Evolutionary conservation across 2,888 invertebrate genomes (phyloP), one percentile per base, ranked within the genome.

Genomic region (Stenodera caucasica): DNA sequence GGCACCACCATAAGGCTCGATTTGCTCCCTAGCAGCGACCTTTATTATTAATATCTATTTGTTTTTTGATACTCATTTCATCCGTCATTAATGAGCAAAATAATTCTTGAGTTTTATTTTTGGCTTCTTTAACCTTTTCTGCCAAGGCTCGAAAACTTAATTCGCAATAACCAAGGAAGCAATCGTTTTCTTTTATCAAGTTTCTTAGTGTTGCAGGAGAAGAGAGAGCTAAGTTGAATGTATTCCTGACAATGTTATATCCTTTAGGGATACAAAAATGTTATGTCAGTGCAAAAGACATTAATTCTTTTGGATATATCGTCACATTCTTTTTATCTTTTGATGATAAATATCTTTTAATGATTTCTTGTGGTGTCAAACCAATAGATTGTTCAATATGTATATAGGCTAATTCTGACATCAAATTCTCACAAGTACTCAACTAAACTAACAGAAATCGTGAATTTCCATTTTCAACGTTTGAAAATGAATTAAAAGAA

Each of bases 191-290:
- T 1, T 40, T 30, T 30, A 8, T 30, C 30, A 5, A 30, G 2
- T 9, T 30, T 18, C 9, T 18, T 18, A 40, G 3, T 8, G 40
- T 18, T 9, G 21, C 1, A 1, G 18, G 21, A 18, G 18, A 14
- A 2, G 35, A 6, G 12, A 40, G 18, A 11, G 40, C 40, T 11
- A 18, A 40, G 2, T 40, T 40, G 4, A 40, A 9, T 9, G 18
- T 15, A 2, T 37, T 2, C 8, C 18, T 40, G 9, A 40, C 40
- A 64, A 64, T 71, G 26, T 53, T 52, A 54, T 73, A 72, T 8
- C 72, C 71, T n/a, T 29, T 32, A n/a, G 23, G 11, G 2, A 55
- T 55, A 32, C 55, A 55, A 50, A 40, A 59, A 33, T 59, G 11
- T 11, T 55, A 14, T 7, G 57, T 57, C n/a, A 56, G n/a, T 11